Evolutionary conservation across 2,113 vertebrate species (phyloP).

Genomic region (Zosterops pallidus): DNA sequence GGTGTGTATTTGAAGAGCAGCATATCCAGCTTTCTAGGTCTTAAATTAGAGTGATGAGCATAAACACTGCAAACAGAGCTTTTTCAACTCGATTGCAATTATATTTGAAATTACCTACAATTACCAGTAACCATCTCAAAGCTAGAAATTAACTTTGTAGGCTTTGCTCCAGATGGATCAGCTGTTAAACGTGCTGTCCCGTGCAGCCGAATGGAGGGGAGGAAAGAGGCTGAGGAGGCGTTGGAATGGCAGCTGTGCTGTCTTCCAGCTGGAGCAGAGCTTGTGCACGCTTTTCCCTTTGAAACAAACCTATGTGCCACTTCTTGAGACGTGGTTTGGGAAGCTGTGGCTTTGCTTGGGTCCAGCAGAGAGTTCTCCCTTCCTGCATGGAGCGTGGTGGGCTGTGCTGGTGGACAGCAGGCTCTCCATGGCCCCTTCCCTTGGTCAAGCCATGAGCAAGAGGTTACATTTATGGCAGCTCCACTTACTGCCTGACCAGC

Average conservation of each 20-base stretch:
- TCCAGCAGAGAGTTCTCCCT: neutral
- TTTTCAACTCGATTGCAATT: slow-evolving; percentile 85
- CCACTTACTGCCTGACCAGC: neutral
- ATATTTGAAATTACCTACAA: slow-evolving; percentile 91
- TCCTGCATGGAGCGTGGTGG: accelerated
- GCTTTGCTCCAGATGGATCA: slow-evolving; percentile 84
- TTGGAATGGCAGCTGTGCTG: neutral
- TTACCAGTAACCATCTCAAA: slow-evolving; percentile 84
- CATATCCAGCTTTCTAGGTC: slow-evolving; percentile 72
- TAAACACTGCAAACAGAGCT: slow-evolving; percentile 84
- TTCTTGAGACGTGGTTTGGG: neutral
- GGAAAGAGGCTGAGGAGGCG: neutral
- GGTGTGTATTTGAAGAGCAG: slow-evolving; percentile 68
- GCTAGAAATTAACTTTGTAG: slow-evolving; percentile 88
- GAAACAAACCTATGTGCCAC: neutral
- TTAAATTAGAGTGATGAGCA: slow-evolving; percentile 88
- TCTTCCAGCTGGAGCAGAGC: neutral
- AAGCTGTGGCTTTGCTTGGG: neutral
- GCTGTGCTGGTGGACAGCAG: neutral
- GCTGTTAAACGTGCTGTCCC: slow-evolving; percentile 73
- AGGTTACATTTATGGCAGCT: neutral
- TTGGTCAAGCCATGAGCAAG: neutral
- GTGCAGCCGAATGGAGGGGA: slow-evolving; percentile 7
- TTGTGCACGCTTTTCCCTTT: neutral
- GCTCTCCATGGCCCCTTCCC: neutral